Conservation (phyloP, 2,888 invertebrate species). For the Hypselothyrea guttata region DNA sequence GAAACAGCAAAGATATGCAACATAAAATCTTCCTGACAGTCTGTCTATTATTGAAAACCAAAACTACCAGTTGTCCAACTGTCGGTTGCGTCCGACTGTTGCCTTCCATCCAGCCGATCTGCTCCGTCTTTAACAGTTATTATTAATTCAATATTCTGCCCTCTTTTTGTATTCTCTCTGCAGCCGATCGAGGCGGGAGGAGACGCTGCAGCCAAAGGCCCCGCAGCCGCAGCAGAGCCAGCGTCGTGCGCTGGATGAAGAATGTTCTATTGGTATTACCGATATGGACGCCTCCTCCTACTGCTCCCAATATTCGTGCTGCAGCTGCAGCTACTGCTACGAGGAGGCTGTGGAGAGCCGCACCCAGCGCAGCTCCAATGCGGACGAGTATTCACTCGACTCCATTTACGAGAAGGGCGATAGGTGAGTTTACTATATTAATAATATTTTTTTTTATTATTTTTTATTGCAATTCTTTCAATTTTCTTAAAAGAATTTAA, state of each 20-base stretch:
- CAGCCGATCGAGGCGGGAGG: constrained; percentile 43
- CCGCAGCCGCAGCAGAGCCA: constrained; percentile 38
- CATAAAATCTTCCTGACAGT: too few relatives aligned
- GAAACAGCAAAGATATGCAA: too few relatives aligned
- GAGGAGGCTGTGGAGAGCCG: constrained; percentile 82
- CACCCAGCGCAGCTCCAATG: constrained; percentile 76
- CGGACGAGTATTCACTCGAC: constrained; percentile 73
- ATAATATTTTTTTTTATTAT: too few relatives aligned
- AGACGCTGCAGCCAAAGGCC: constrained; percentile 45
- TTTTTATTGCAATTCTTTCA: too few relatives aligned
- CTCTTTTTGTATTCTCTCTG: too few relatives aligned
- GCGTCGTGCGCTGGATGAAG: constrained; percentile 54
- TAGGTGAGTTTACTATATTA: constrained; percentile 79
- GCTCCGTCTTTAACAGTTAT: too few relatives aligned
- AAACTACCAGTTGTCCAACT: too few relatives aligned
- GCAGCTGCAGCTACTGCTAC: constrained; percentile 86
- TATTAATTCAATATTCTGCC: too few relatives aligned
- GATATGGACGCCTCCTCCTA: constrained; percentile 82
- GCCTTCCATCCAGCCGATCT: too few relatives aligned
- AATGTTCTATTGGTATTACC: constrained; percentile 74
- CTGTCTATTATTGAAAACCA: too few relatives aligned
- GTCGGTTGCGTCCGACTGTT: too few relatives aligned
- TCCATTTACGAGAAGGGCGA: constrained; percentile 69
- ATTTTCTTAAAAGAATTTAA: too few relatives aligned
- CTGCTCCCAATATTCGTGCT: constrained; percentile 85